These are phyloP conservation scores for Chloebia gouldiae DNA, from an alignment of 2,113 vertebrate genomes.

Conservation along the genomic window DNA sequence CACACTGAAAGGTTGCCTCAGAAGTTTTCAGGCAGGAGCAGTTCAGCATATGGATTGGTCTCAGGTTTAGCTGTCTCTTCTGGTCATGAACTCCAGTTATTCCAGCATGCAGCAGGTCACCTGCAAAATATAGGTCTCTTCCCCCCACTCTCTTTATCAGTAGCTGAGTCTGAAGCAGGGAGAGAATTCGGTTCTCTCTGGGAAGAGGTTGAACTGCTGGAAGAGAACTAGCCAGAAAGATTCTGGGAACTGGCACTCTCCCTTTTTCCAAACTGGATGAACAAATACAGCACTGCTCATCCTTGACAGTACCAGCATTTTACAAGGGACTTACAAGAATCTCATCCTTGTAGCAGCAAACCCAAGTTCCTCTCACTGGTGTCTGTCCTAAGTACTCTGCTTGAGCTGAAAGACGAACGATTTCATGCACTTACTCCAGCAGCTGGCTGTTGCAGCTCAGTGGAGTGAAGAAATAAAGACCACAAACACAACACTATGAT, in stretches of 20 bases:
- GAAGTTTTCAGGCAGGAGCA: neutral
- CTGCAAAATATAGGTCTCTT: neutral
- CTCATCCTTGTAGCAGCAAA: neutral
- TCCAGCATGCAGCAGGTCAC: neutral
- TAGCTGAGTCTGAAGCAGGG: neutral
- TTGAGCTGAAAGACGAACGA: neutral
- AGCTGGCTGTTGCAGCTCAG: conserved; percentile 4
- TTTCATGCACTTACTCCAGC: neutral
- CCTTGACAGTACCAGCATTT: neutral
- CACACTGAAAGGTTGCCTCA: accelerated
- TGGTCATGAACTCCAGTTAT: neutral
- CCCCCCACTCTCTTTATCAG: neutral
- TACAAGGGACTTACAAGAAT: neutral
- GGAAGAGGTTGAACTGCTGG: neutral
- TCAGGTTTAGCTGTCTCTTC: neutral
- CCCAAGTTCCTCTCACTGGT: neutral
- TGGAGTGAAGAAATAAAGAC: neutral
- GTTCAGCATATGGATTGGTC: neutral
- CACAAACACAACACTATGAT: neutral
- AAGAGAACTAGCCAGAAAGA: neutral
- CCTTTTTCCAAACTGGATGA: neutral
- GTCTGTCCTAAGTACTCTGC: neutral
- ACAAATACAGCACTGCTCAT: neutral
- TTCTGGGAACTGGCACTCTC: neutral
- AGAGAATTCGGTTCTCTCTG: neutral